Base-by-base conservation (phyloP, 2,888 invertebrate species). In the Cephus pulcher region DNA sequence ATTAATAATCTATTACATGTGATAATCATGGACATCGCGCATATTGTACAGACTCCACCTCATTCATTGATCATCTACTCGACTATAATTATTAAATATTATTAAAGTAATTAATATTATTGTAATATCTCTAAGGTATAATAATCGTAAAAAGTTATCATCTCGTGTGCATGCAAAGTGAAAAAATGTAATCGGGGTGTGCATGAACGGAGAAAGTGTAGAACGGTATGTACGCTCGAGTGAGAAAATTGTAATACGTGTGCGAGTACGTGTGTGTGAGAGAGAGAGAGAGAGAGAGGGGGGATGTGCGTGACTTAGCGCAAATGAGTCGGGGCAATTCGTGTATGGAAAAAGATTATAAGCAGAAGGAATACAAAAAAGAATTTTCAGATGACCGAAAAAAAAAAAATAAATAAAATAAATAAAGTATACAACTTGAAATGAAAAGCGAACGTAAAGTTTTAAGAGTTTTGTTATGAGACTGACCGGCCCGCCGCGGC, bases 1-100 rank as follows among this genome's bases (percentile, higher is more conserved):
- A 93, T 93, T 93, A 93, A 93, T 94, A 94, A 94, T 94, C 94
- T 94, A 94, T 94, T 94, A 94, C 94, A 94, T 94, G 94, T 94
- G 94, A 94, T 94, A 94, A 91, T 91, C 91, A 91, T 91, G 90
- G 88, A 91, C 88, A 91, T 91, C 90, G 91, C 90, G 91, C 94
- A 94, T 94, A 93, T 93, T 93, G 93, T 92, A 91, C 90, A 92
- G 93, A 89, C 93, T 93, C 93, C 93, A 91, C 93, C 93, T 94
- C 94, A 94, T 94, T 94, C 94, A 94, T 94, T 93, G 93, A 94
- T 94, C 93, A 93, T 93, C 94, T 93, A 92, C 89, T 92, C 92
- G 92, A 92, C 92, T 93, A 93, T 93, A 92, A 93, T 93, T 92
- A 92, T 91, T 92, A 91, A 92, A 91, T 92, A 92, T 87, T 34